These are phyloP conservation scores for Astur gentilis DNA, from an alignment of 2,113 vertebrate genomes.

Conservation along the genomic window DNA sequence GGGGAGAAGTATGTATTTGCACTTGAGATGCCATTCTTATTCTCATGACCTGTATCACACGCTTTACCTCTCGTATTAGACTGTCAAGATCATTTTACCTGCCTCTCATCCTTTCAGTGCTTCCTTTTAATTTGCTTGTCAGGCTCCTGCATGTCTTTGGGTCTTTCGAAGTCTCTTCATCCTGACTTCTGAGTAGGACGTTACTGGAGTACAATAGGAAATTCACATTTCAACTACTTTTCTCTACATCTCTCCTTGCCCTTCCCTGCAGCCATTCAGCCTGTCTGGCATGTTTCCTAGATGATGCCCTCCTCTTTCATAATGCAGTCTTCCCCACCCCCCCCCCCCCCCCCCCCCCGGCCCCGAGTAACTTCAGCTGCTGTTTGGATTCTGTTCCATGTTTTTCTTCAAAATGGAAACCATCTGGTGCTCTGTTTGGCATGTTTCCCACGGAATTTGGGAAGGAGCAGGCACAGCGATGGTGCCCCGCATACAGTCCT, in stretches of 20 bases:
- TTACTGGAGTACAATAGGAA: neutral
- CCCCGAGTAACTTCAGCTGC: neutral
- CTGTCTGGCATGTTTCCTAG: neutral
- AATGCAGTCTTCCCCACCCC: rapidly evolving
- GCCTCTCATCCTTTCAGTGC: neutral
- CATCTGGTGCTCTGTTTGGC: neutral
- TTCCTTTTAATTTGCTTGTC: neutral
- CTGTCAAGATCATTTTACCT: neutral
- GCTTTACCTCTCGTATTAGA: neutral
- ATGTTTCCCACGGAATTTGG: neutral
- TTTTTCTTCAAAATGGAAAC: neutral
- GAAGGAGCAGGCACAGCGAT: neutral
- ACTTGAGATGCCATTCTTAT: neutral
- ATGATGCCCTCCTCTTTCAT: neutral
- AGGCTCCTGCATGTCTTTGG: neutral
- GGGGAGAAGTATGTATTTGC: neutral
- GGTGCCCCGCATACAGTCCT: neutral
- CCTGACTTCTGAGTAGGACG: neutral
- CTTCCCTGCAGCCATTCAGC: neutral
- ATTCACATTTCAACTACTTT: neutral
- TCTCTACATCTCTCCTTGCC: neutral
- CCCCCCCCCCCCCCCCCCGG: no score
- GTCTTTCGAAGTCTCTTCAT: neutral
- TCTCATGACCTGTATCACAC: neutral
- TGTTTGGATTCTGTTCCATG: neutral